Conservation (phyloP, 1,140 invertebrate species). For the Calephelis virginiensis region DNA sequence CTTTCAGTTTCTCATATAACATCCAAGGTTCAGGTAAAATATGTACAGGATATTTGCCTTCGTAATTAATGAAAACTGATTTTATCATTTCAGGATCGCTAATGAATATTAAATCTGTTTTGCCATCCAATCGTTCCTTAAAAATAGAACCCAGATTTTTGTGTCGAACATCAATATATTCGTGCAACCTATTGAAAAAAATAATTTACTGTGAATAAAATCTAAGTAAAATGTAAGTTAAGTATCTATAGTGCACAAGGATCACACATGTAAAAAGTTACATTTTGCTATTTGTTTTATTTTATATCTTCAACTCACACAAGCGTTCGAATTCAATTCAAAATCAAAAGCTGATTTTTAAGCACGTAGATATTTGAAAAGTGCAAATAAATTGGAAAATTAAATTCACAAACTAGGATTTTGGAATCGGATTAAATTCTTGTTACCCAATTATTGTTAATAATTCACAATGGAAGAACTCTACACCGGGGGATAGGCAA, state of each 20-base stretch:
- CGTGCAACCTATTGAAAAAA: slow-evolving; percentile 67
- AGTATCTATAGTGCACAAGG: not conserved
- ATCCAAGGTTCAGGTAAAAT: slow-evolving; percentile 90
- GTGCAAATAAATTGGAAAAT: too few species aligned
- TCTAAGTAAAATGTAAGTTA: not conserved
- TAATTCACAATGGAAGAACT: too few species aligned
- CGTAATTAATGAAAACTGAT: slow-evolving; percentile 83
- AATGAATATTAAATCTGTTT: slow-evolving; percentile 84
- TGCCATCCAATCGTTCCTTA: slow-evolving; percentile 82
- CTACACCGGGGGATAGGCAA: too few species aligned
- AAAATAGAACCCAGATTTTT: slow-evolving; percentile 87
- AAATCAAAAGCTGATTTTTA: too few species aligned
- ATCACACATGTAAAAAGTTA: too few species aligned
- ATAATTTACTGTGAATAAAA: not conserved
- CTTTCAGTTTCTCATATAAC: slow-evolving; percentile 86
- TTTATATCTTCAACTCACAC: too few species aligned
- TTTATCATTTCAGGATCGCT: slow-evolving; percentile 84
- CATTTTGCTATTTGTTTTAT: too few species aligned
- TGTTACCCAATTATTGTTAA: too few species aligned
- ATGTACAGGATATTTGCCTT: slow-evolving; percentile 89
- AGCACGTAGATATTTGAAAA: too few species aligned
- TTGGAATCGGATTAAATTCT: too few species aligned
- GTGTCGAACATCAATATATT: slow-evolving; percentile 87
- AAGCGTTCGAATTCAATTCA: too few species aligned
- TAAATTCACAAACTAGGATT: too few species aligned